Evolutionary conservation across 2,113 vertebrate species (phyloP).

Genomic region (Amazona vittata): DNA sequence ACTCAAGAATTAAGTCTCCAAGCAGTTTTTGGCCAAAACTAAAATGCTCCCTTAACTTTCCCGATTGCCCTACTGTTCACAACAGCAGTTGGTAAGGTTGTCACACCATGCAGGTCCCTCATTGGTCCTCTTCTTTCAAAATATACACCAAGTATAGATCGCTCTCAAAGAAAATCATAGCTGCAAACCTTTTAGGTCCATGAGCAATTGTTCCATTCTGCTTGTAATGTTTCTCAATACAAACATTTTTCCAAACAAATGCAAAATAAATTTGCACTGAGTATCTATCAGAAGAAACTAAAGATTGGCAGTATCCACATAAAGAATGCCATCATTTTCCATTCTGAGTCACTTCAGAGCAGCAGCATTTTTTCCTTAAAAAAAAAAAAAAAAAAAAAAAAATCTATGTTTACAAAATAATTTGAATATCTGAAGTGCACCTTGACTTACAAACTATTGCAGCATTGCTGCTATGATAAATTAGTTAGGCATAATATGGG

Average conservation of each 20-base stretch:
- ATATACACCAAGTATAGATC: neutral
- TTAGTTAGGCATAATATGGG: neutral
- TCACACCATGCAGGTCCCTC: neutral
- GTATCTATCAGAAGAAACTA: neutral
- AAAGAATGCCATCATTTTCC: neutral
- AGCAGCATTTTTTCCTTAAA: neutral
- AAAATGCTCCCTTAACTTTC: neutral
- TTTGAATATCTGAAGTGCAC: neutral
- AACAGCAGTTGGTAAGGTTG: neutral
- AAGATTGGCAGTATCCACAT: neutral
- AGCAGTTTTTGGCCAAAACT: neutral
- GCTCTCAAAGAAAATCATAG: neutral
- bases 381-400: neutral
- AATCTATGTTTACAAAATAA: neutral
- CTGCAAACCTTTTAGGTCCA: neutral
- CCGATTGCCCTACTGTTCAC: neutral
- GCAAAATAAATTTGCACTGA: neutral
- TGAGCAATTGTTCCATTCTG: neutral
- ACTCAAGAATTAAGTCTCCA: neutral
- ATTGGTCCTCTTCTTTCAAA: neutral
- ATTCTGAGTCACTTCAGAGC: neutral
- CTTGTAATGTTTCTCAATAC: neutral
- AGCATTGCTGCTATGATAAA: neutral
- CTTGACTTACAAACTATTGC: neutral
- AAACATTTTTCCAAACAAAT: neutral